Evolutionary conservation across 1,140 invertebrate genomes (phyloP), one percentile per base, ranked within the genome.

Genomic region (Drosophila miranda): DNA sequence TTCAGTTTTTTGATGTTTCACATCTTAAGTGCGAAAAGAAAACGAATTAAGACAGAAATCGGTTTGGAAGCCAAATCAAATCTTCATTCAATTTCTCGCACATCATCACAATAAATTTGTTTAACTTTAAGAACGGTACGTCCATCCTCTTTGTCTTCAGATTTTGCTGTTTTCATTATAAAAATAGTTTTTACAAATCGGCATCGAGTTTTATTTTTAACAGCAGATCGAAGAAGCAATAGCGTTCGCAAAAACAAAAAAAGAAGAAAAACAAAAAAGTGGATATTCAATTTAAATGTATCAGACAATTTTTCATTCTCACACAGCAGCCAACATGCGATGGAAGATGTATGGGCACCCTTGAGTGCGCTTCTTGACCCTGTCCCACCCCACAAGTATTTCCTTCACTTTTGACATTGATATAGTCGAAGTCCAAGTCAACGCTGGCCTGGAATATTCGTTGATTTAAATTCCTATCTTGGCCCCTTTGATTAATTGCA

Each of bases 151-250:
- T 30, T 52, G 42, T 52, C 51, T 56, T 34, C 14, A 14, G 28
- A 23, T 52, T n/a, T 49, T 73, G 51, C 48, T 49, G 43, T 72
- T 72, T 48, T 69, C 58, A 68, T 46, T 84, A 80, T 77, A 86
- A 80, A 84, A 84, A 84, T 86, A 84, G 80, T 83, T 73, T 80
- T 48, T 16, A 69, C 76, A 75, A 83, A 83, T 84, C 84, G 75
- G 75, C 67, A 75, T 72, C 67, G 61, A 56, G 43, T 76, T 73
- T 79, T 50, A 71, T 71, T 80, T 79, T 75, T 51, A 64, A 68
- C 53, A 66, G 44, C 48, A 43, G 42, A 61, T 61, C 23, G 49
- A 26, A 46, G 49, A 26, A 46, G 59, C 48, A 56, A 44, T 19
- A 49, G 45, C 21, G 50, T 49, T 41, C 11, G 44, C 21, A 48